These are phyloP conservation scores for Lycocerus yunnanus DNA, from an alignment of 2,888 invertebrate genomes.

Conservation along the genomic window DNA sequence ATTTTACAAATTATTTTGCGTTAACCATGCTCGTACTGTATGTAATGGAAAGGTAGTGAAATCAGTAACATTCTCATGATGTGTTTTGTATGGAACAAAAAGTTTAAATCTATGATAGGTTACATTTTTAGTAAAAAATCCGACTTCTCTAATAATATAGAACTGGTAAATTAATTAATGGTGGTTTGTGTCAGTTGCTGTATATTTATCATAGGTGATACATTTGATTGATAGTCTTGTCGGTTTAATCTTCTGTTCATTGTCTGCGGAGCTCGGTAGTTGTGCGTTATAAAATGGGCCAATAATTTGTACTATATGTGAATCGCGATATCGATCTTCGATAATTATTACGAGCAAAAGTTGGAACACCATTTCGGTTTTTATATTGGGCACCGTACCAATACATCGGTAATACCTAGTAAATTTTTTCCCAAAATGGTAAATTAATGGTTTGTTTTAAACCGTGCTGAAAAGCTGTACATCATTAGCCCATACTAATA, in stretches of 20 bases:
- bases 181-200: conserved; percentile 10
- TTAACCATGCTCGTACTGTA: neutral
- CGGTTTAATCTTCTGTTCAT: conserved; percentile 42
- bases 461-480: conserved; percentile 17
- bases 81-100: neutral
- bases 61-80: neutral
- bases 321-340: neutral
- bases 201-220: conserved; percentile 39
- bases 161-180: conserved; percentile 17
- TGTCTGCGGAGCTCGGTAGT: conserved; percentile 42
- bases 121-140: neutral
- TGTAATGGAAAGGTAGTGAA: neutral
- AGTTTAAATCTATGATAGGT: neutral
- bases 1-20: neutral
- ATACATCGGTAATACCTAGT: too few relatives aligned
- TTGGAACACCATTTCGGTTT: neutral
- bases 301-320: conserved; percentile 1
- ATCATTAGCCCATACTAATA: conserved; percentile 23
- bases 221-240: conserved; percentile 44
- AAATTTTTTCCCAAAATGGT: neutral
- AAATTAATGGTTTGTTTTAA: neutral
- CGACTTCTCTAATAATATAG: conserved; percentile 7
- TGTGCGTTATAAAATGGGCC: neutral
- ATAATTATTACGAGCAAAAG: neutral
- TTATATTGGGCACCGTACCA: too few relatives aligned